Base-by-base conservation (phyloP, 2,888 invertebrate genomes). In the Drosophila crucigera region DNA sequence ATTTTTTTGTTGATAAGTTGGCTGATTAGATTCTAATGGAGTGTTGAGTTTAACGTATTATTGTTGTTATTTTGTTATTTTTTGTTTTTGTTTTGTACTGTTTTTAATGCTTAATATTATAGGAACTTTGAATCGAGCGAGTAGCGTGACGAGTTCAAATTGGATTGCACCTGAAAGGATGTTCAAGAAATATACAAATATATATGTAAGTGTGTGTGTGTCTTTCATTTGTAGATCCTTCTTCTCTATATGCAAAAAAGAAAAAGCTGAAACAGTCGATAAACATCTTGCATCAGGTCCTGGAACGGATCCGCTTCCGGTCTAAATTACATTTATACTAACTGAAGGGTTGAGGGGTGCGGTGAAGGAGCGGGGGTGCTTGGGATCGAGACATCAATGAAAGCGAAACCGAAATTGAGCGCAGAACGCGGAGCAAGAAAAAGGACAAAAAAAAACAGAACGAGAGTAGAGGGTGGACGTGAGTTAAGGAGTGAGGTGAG, bases 71-170 rank as follows among this genome's bases (percentile, higher is more conserved):
- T 65, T 25, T 41, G 53, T 50, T 50, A 5, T 14, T 41, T 39
- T 53, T 50, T n/a, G n/a, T 49, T 63, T 55, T 41, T 30, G 50
- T 72, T 89, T 91, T 91, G 84, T 91, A 82, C 84, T 84, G 62
- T 74, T 73, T 87, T 84, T 69, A 67, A 33, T 64, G 53, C 85
- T 86, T 86, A 86, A 76, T 78, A 68, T 91, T 86, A 87, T 87
- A 87, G 87, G 87, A 87, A 87, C 87, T 87, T 78, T 76, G 25
- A 74, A 77, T 88, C 80, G 73, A 81, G 68, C 59, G 76, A 54
- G 82, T 65, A 67, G 74, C 64, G 69, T 70, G 62, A 66, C 58
- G 68, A 74, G 65, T 56, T 80, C 41, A 62, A 74, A 74, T 71
- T 80, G 67, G 72, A 61, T 68, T 87, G 68, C 65, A 73, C 76